Base-by-base conservation (phyloP, 2,888 invertebrate species). In the Drosophila nigricruria region DNA sequence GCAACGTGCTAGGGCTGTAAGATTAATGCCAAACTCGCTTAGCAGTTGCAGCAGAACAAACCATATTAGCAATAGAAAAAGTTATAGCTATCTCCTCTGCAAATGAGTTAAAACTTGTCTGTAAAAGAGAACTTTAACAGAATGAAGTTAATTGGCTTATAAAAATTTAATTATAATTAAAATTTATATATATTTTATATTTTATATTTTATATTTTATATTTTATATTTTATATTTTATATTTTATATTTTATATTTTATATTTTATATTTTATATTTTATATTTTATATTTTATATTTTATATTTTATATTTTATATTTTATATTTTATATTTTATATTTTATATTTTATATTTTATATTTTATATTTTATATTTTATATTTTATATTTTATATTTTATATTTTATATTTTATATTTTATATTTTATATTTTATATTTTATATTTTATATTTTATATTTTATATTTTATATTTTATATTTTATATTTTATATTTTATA, bases 1-100 rank as follows among this genome's bases (percentile, higher is more conserved):
- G 87, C 82, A 87, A 84, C 68, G 49, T 62, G 59, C 77, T 49
- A 45, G 88, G 87, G 85, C 70, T 32, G 88, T 18, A 25, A 47
- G 16, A 61, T 23, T 30, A 77, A 63, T 49, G 45, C 36, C 61
- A 38, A 58, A 61, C 32, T 47, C 50, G 47, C 18, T 45, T 59
- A 43, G 23, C 18, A 16, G 16, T 61, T 57, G 38, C 14, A 38
- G 3, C 27, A 6, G n/a, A 32, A 8, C 14, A 14, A 32, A 49
- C 18, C 20, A 14, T 32, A 20, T 18, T 6, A 20, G 14, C 18
- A 30, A 30, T 12, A 18, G 27, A 12, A 49, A 18, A 49, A 49
- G 5, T 3, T 30, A 0, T 18, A 12, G 3, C 18, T 9, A 49
- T 12, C 1, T 30, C 9, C 27, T 30, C 49, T 3, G 25, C 4